Evolutionary conservation across 2,113 vertebrate genomes (phyloP).

Genomic region (Chaetodon auriga): DNA sequence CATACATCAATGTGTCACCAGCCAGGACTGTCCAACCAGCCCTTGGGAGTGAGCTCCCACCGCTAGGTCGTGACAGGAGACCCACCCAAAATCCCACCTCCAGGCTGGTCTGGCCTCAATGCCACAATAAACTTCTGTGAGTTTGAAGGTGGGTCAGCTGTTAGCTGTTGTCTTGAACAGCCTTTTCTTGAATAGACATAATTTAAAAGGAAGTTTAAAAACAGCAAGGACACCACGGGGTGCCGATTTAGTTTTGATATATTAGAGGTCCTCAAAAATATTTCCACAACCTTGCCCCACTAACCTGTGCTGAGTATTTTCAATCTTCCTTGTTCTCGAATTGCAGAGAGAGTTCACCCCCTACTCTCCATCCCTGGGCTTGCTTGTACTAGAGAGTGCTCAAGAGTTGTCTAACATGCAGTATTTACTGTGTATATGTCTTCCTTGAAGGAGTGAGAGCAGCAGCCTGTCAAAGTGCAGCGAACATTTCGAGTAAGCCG

Average conservation of each 20-base stretch:
- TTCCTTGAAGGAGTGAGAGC: slow-evolving; percentile 37
- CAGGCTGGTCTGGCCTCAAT: slow-evolving; percentile 30
- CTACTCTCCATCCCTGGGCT: not conserved
- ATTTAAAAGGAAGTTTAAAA: not conserved
- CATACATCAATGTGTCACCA: slow-evolving; percentile 84
- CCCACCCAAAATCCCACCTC: slow-evolving; percentile 50
- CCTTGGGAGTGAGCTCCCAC: slow-evolving; percentile 62
- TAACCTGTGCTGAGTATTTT: slow-evolving; percentile 25
- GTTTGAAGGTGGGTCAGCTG: slow-evolving; percentile 12
- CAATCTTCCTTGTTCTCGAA: slow-evolving; percentile 17
- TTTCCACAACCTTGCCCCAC: slow-evolving; percentile 23
- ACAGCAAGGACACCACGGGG: not conserved
- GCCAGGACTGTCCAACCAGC: slow-evolving; percentile 72
- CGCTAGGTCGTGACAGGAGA: slow-evolving; percentile 62
- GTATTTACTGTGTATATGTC: slow-evolving; percentile 52
- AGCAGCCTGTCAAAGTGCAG: slow-evolving; percentile 53
- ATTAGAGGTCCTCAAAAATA: not conserved
- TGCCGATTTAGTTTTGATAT: not conserved
- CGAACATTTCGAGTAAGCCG: slow-evolving; percentile 26
- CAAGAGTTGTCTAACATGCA: slow-evolving; percentile 50
- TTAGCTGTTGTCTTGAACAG: not conserved
- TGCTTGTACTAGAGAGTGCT: slow-evolving; percentile 25
- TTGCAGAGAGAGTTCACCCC: slow-evolving; percentile 24
- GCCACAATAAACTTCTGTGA: slow-evolving; percentile 12
- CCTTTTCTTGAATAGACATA: not conserved